Conservation (phyloP, 1,140 invertebrate species). For the Penaeus indicus region DNA sequence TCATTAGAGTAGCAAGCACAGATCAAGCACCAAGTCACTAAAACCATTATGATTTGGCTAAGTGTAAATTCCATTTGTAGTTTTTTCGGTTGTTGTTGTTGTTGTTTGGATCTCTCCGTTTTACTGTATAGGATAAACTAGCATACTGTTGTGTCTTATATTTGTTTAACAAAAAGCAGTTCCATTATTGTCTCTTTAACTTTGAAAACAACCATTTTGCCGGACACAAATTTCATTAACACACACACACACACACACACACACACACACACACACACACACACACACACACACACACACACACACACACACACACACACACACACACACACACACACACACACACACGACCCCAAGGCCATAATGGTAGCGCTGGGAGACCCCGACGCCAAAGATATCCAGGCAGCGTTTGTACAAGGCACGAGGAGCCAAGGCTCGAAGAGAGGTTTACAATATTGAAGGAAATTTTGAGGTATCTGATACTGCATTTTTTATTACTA, state of each 20-base stretch:
- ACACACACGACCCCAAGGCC: not conserved
- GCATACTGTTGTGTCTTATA: too few relatives aligned
- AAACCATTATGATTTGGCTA: too few relatives aligned
- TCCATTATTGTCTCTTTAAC: not conserved
- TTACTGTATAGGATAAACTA: too few relatives aligned
- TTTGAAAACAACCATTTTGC: not conserved
- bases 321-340: not conserved
- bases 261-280: constrained; percentile 7
- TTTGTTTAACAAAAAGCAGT: not conserved
- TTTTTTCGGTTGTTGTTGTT: too few relatives aligned
- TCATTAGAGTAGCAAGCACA: constrained; percentile 20
- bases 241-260: not conserved
- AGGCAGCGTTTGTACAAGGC: not conserved
- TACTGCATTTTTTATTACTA: constrained; percentile 45
- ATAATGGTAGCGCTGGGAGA: too few relatives aligned
- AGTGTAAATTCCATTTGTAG: too few relatives aligned
- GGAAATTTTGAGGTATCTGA: not conserved
- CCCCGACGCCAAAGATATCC: not conserved
- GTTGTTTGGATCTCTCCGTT: too few relatives aligned
- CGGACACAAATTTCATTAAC: too few relatives aligned
- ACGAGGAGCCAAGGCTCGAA: too few relatives aligned
- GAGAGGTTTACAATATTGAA: too few relatives aligned
- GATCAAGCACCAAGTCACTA: too few relatives aligned
- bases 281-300: constrained; percentile 4
- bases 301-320: constrained; percentile 3